A percentile compares a stretch with the other conserved stretches of the same genome.
phyloP scores from a whole-genome alignment of 2,888 invertebrate genomes.

The Drosophila flavopinicola region DNA sequence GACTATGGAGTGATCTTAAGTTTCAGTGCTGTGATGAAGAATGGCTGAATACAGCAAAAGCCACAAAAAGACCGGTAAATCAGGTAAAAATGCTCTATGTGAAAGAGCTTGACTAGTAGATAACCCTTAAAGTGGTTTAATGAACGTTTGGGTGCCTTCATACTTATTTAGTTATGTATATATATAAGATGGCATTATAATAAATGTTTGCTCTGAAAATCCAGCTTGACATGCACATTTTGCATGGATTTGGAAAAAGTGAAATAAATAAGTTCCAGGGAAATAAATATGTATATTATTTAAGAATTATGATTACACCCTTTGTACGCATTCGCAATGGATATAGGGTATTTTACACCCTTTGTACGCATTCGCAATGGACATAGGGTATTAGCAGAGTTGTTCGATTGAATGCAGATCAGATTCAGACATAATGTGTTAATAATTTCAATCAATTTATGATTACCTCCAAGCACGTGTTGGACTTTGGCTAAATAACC shows the following conservation, averaged over 20 bases:
- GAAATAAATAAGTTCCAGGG: no score
- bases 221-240: no score
- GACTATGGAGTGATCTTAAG: conserved; percentile 15
- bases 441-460: conserved; percentile 2
- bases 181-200: no score
- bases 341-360: no score
- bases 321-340: no score
- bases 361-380: neutral
- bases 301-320: no score
- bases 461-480: conserved; percentile 1
- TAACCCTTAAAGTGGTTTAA: neutral
- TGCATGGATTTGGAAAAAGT: no score
- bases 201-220: no score
- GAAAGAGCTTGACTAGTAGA: neutral
- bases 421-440: neutral
- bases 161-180: no score
- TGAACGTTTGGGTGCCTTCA: no score
- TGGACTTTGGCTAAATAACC: neutral
- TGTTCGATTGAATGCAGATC: neutral
- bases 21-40: conserved; percentile 11
- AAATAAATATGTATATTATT: no score
- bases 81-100: neutral
- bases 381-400: neutral
- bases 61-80: conserved; percentile 6
- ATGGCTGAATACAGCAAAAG: conserved; percentile 10